These are phyloP conservation scores for Zonitis immaculata DNA, from an alignment of 2,888 invertebrate species.

Conservation along the genomic window DNA sequence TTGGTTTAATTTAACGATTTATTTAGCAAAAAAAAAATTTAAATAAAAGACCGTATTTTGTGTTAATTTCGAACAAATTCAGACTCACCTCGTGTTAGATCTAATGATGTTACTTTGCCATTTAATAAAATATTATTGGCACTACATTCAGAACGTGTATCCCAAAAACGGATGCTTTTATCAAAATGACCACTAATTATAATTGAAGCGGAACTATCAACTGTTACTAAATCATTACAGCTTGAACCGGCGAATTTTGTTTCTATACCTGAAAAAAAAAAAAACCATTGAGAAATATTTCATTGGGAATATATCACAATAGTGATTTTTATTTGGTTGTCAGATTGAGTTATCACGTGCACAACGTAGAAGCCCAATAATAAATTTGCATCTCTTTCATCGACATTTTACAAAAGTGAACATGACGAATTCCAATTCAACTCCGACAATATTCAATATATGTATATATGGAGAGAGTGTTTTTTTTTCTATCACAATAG, in stretches of 20 bases:
- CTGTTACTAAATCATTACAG: constrained; percentile 93
- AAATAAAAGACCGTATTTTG: too few species aligned
- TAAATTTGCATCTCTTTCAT: constrained; percentile 4
- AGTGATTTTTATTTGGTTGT: constrained; percentile 2
- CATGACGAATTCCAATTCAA: constrained; percentile 5
- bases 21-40: too few species aligned
- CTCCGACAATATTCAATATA: neutral
- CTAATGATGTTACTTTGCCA: constrained; percentile 92
- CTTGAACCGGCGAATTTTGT: constrained; percentile 95
- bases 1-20: constrained; percentile 6
- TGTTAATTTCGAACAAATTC: too few species aligned
- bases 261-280: constrained; percentile 63
- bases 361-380: constrained; percentile 2
- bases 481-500: neutral
- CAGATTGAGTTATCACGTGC: constrained; percentile 1
- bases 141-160: constrained; percentile 80
- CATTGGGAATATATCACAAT: neutral
- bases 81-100: constrained; percentile 82
- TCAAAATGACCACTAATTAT: constrained; percentile 98
- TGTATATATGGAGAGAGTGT: neutral
- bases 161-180: constrained; percentile 96
- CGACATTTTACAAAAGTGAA: neutral
- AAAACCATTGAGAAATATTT: neutral
- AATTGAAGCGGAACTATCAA: constrained; percentile 79
- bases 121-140: constrained; percentile 83